Evolutionary conservation across 2,797 vertebrate species (phyloP).

Genomic region (Ispidina lecontei): DNA sequence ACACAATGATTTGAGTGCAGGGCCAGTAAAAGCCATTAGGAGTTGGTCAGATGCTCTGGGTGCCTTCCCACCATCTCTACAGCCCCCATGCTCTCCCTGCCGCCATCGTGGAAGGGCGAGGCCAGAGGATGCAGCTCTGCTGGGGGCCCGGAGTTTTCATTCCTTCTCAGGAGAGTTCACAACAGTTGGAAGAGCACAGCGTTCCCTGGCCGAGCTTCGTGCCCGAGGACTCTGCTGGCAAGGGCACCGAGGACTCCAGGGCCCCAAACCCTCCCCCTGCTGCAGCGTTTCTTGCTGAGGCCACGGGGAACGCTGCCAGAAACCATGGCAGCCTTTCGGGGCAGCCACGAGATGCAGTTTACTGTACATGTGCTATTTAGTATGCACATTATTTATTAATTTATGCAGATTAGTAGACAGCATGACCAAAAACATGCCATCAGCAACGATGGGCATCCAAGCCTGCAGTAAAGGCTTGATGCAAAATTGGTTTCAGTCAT

Average conservation of each 20-base stretch:
- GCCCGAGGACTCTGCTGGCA: not conserved
- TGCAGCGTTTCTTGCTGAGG: not conserved
- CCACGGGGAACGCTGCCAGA: not conserved
- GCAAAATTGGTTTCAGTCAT: constrained; percentile 16
- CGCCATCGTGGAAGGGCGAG: not conserved
- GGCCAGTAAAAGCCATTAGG: not conserved
- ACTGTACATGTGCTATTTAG: not conserved
- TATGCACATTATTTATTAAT: constrained; percentile 51
- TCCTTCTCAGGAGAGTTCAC: constrained; percentile 16
- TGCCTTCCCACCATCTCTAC: not conserved
- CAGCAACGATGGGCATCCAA: constrained; percentile 6
- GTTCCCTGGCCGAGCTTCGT: not conserved
- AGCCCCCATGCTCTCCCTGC: not conserved
- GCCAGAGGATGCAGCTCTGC: not conserved
- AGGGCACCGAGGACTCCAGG: not conserved
- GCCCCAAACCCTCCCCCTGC: not conserved
- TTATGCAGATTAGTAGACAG: constrained; percentile 50
- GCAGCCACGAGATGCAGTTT: not conserved
- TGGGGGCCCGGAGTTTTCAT: not conserved
- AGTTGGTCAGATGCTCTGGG: not conserved
- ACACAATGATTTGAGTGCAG: not conserved
- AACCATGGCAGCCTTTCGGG: not conserved
- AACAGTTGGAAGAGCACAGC: not conserved
- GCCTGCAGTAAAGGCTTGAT: constrained; percentile 1
- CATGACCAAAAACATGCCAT: constrained; percentile 34